Evolutionary conservation across 2,797 vertebrate genomes (phyloP).

Genomic region (Danio albolineatus): DNA sequence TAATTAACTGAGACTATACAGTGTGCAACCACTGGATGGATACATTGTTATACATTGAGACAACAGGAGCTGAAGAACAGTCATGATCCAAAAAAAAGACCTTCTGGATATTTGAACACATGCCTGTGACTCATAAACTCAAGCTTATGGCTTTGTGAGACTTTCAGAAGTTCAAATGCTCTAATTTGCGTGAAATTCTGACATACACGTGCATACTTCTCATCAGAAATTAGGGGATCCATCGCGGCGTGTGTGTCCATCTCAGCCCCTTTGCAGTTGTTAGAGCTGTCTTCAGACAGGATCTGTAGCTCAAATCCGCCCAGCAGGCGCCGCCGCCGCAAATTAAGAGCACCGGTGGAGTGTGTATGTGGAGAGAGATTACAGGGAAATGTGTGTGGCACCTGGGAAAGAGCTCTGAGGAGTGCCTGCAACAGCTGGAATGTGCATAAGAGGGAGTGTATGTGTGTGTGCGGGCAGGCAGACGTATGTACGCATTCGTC

Average conservation of each 20-base stretch:
- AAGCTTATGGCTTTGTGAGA: neutral
- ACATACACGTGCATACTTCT: slow-evolving; percentile 38
- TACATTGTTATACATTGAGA: neutral
- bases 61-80: neutral
- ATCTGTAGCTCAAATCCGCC: slow-evolving; percentile 60
- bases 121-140: slow-evolving; percentile 40
- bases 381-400: slow-evolving; percentile 77
- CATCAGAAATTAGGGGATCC: slow-evolving; percentile 40
- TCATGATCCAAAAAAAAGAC: neutral
- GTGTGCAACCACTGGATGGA: neutral
- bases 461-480: slow-evolving; percentile 21
- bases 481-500: slow-evolving; percentile 17
- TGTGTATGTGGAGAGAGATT: slow-evolving; percentile 76
- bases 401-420: slow-evolving; percentile 76
- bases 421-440: slow-evolving; percentile 65
- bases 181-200: slow-evolving; percentile 39
- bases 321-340: slow-evolving; percentile 67
- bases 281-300: slow-evolving; percentile 64
- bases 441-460: slow-evolving; percentile 20
- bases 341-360: slow-evolving; percentile 69
- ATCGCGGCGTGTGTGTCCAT: slow-evolving; percentile 40
- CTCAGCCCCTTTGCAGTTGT: slow-evolving; percentile 70
- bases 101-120: slow-evolving; percentile 36
- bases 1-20: neutral
- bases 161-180: slow-evolving; percentile 26